Percentiles rank a stretch among this genome's conserved stretches.
Evolutionary conservation across 2,113 vertebrate genomes (phyloP).

Genomic region (Cyprinodon tularosa): DNA sequence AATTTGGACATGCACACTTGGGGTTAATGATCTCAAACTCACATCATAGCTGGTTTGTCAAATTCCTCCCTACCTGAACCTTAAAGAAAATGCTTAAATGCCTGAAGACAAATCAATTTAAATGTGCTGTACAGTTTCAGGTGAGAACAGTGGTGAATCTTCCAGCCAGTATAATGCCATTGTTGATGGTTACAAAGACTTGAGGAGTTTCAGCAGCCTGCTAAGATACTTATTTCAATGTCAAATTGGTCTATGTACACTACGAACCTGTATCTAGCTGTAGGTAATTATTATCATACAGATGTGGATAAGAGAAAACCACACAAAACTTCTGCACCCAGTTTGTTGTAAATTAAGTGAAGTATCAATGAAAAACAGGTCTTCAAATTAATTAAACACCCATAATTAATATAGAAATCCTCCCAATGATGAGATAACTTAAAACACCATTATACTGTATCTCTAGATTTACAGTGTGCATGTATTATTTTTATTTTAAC

Average conservation of each 20-base stretch:
- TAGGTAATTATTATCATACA: too few species aligned
- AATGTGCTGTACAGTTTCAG: neutral
- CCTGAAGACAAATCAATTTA: neutral
- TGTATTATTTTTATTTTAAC: neutral
- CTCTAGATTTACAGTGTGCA: too few species aligned
- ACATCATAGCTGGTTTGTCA: neutral
- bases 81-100: neutral
- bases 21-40: neutral
- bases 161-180: too few species aligned
- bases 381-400: too few species aligned
- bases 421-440: neutral
- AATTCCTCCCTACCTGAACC: neutral
- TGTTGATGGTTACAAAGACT: too few species aligned
- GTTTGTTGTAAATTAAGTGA: neutral
- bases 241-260: too few species aligned
- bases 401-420: too few species aligned
- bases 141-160: too few species aligned
- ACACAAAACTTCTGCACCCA: neutral
- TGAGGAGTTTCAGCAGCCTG: too few species aligned
- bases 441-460: neutral
- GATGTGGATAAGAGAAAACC: neutral
- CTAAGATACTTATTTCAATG: too few species aligned
- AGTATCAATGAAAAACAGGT: neutral
- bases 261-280: too few species aligned
- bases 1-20: neutral